These are phyloP conservation scores for Cherax destructor DNA, from an alignment of 1,140 invertebrate genomes.

Conservation along the genomic window DNA sequence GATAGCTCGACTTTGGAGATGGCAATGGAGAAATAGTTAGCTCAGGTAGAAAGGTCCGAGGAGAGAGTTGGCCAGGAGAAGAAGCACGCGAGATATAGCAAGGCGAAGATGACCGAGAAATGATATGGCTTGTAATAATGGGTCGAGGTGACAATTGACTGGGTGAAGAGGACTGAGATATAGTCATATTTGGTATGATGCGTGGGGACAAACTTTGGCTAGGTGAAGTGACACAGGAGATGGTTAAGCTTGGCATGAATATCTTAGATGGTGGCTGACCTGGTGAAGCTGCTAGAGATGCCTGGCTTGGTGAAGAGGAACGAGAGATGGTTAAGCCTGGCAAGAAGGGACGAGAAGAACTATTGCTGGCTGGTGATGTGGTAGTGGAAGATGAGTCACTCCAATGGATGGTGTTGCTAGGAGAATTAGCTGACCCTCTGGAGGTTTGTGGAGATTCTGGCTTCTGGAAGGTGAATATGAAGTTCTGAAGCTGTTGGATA, in stretches of 20 bases:
- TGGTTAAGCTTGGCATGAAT: not conserved
- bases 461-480: conserved; percentile 53
- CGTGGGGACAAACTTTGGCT: not conserved
- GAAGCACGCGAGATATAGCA: not conserved
- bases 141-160: not conserved
- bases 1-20: conserved; percentile 5
- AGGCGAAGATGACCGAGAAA: conserved; percentile 19
- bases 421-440: not conserved
- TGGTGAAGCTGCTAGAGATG: not conserved
- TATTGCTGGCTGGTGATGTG: conserved; percentile 17
- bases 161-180: conserved; percentile 24
- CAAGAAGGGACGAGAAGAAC: conserved; percentile 2
- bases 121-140: not conserved
- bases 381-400: conserved; percentile 10
- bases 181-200: not conserved
- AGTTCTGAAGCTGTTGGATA: conserved; percentile 42
- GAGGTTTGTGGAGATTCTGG: conserved; percentile 9
- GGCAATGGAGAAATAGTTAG: conserved; percentile 14
- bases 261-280: not conserved
- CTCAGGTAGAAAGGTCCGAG: not conserved
- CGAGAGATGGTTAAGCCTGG: conserved; percentile 10
- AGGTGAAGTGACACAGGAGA: not conserved
- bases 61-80: not conserved
- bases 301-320: conserved; percentile 15
- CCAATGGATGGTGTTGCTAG: not conserved